These are phyloP conservation scores for Disparrhopalites patrizii DNA, from an alignment of 2,888 invertebrate species.

Conservation along the genomic window DNA sequence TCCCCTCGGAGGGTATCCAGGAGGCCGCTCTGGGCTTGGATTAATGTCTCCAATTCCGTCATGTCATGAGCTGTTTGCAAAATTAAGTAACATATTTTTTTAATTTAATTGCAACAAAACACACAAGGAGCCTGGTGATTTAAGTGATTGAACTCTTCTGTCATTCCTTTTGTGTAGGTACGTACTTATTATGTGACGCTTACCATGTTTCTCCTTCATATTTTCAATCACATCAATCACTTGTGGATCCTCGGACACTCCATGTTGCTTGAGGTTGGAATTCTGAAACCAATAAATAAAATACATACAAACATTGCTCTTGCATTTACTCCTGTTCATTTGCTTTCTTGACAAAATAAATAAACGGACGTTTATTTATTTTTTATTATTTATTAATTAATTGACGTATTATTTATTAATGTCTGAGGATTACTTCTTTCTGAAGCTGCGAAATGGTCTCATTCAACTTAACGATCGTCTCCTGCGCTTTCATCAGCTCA, in stretches of 20 bases:
- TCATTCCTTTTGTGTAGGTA: no score
- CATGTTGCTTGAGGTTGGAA: slow-evolving; percentile 6
- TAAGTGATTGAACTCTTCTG: not conserved
- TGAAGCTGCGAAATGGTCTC: slow-evolving; percentile 75
- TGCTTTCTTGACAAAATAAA: no score
- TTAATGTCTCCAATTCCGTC: slow-evolving; percentile 82
- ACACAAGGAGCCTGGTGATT: not conserved
- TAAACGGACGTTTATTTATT: no score
- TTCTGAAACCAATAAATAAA: slow-evolving; percentile 8
- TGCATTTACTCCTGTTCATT: no score
- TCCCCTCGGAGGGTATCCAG: slow-evolving; percentile 86
- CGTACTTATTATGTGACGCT: slow-evolving; percentile 36
- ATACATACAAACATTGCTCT: not conserved
- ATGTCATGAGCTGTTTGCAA: slow-evolving; percentile 72
- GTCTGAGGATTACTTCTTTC: slow-evolving; percentile 77
- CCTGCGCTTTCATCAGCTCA: slow-evolving; percentile 71
- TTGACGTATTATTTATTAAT: no score
- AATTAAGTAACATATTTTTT: not conserved
- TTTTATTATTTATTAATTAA: no score
- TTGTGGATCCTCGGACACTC: slow-evolving; percentile 59
- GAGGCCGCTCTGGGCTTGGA: slow-evolving; percentile 86
- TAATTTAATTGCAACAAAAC: not conserved
- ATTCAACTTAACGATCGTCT: slow-evolving; percentile 71
- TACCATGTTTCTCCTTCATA: slow-evolving; percentile 81
- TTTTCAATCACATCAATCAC: slow-evolving; percentile 69